These are phyloP conservation scores for Odontocolon sp. DNA, from an alignment of 2,888 invertebrate genomes.

Conservation along the genomic window DNA sequence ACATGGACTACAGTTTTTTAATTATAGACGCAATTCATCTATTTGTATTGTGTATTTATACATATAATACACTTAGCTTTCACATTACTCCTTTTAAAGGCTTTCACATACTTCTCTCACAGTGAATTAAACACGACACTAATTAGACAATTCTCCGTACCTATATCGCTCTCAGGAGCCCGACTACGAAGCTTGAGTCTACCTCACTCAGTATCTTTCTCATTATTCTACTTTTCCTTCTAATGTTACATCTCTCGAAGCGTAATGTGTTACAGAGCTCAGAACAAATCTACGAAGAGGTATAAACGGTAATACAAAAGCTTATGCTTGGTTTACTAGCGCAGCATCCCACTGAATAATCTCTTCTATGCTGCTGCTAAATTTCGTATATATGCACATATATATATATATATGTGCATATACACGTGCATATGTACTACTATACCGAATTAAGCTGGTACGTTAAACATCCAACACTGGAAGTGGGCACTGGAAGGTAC, in stretches of 20 bases:
- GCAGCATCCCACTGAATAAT: conserved; percentile 5
- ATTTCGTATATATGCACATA: too few species aligned
- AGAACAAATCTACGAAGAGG: not conserved
- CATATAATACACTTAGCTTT: too few species aligned
- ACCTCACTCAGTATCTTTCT: not conserved
- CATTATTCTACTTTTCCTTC: conserved; percentile 6
- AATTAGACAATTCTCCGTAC: conserved; percentile 28
- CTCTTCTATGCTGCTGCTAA: too few species aligned
- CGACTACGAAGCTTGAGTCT: not conserved
- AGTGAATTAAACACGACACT: conserved; percentile 8
- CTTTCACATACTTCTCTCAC: not conserved
- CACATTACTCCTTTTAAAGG: too few species aligned
- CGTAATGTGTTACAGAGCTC: not conserved
- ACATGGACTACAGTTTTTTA: too few species aligned
- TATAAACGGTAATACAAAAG: not conserved
- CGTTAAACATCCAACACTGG: conserved; percentile 35
- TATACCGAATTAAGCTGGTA: conserved; percentile 32
- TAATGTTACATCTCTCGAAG: not conserved
- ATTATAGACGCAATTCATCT: too few species aligned
- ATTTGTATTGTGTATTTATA: too few species aligned
- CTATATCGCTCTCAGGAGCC: conserved; percentile 21
- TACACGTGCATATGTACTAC: too few species aligned
- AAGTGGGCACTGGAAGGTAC: conserved; percentile 8
- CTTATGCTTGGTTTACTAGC: conserved; percentile 6
- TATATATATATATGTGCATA: too few species aligned